Conservation (phyloP, 2,113 vertebrate species). For the Rhadina sibilatrix region DNA sequence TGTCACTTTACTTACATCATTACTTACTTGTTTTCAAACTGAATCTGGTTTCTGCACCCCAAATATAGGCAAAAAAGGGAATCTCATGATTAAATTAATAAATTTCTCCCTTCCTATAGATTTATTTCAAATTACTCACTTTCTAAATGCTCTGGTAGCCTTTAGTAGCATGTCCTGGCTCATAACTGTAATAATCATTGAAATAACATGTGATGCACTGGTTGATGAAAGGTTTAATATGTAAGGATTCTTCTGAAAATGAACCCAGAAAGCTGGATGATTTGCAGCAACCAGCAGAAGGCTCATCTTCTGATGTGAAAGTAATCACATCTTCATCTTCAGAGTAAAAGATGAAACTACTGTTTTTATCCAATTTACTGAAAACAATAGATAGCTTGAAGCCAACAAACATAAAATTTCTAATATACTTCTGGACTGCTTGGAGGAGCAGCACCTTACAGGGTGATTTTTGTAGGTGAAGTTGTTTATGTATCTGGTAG, state of each 20-base stretch:
- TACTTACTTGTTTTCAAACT: not conserved
- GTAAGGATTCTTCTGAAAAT: not conserved
- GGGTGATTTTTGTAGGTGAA: not conserved
- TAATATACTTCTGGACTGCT: not conserved
- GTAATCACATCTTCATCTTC: no score
- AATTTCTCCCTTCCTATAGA: not conserved
- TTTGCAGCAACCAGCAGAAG: not conserved
- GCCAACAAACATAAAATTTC: not conserved
- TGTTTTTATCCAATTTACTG: not conserved
- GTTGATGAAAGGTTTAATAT: not conserved
- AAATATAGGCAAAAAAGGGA: not conserved
- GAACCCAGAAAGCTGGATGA: not conserved
- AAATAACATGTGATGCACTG: not conserved
- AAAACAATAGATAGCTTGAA: not conserved
- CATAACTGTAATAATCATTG: not conserved
- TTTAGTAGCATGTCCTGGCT: not conserved
- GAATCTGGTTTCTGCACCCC: not conserved
- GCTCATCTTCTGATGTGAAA: not conserved
- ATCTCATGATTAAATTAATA: not conserved
- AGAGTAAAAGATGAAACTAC: not conserved
- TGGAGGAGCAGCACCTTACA: not conserved
- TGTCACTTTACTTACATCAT: not conserved
- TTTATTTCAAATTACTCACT: not conserved
- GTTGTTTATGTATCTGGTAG: not conserved
- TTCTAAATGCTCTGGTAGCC: not conserved